These are phyloP conservation scores for Bothrops jararaca DNA, from an alignment of 2,113 vertebrate genomes.

Conservation along the genomic window DNA sequence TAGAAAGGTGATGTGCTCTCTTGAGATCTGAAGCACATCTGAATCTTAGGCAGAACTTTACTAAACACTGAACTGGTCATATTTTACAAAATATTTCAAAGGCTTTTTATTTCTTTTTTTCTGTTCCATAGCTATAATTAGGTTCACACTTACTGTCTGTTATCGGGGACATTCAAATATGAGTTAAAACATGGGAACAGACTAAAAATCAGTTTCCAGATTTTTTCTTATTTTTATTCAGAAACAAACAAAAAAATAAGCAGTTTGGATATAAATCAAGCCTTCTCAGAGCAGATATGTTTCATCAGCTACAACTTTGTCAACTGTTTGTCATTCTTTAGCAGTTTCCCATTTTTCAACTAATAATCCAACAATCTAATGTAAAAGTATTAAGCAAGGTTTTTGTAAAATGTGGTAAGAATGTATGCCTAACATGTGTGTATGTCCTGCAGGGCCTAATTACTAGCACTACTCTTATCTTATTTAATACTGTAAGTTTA, in stretches of 20 bases:
- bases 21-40: background rate
- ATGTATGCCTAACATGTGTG: background rate
- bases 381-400: background rate
- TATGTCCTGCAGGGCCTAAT: background rate
- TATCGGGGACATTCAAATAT: background rate
- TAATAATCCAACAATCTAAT: background rate
- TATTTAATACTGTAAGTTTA: background rate
- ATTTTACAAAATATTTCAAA: background rate
- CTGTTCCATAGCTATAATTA: background rate
- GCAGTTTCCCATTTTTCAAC: background rate
- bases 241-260: background rate
- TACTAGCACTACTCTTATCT: background rate
- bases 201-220: background rate
- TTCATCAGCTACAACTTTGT: background rate
- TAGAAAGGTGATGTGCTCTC: background rate
- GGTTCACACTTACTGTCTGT: background rate
- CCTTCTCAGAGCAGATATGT: background rate
- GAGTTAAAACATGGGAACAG: background rate
- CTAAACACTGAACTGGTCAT: background rate
- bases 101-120: background rate
- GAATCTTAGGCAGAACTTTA: background rate
- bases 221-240: background rate
- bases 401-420: background rate
- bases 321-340: background rate
- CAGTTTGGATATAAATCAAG: background rate